Conservation (phyloP, 2,888 invertebrate genomes). For the Aromia moschata region DNA sequence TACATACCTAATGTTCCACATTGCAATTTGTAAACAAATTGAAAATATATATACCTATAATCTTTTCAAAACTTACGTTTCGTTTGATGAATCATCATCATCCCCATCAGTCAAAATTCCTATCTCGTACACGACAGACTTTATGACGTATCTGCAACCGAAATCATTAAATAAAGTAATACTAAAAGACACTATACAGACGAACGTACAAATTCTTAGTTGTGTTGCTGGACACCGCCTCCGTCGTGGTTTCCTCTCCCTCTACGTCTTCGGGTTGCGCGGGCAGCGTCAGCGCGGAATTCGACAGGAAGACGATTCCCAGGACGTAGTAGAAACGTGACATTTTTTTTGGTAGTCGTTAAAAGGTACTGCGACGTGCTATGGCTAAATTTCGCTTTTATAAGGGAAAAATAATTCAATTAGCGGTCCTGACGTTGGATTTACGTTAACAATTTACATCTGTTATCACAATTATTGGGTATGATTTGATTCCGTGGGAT, state of each 20-base stretch:
- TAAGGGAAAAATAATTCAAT: slow-evolving; percentile 37
- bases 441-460: slow-evolving; percentile 24
- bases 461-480: slow-evolving; percentile 26
- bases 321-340: slow-evolving; percentile 15
- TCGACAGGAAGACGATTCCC: slow-evolving; percentile 17
- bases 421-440: slow-evolving; percentile 37
- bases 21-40: too few relatives aligned
- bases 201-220: slow-evolving; percentile 32
- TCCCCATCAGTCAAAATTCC: slow-evolving; percentile 68
- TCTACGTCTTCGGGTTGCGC: slow-evolving; percentile 17
- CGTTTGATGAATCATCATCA: slow-evolving; percentile 54
- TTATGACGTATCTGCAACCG: slow-evolving; percentile 65
- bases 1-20: too few relatives aligned
- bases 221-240: slow-evolving; percentile 25
- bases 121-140: slow-evolving; percentile 69
- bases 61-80: slow-evolving; percentile 60
- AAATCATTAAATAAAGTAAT: slow-evolving; percentile 1
- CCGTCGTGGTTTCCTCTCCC: slow-evolving; percentile 19
- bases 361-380: slow-evolving; percentile 28
- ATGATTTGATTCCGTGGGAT: too few relatives aligned
- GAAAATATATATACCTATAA: too few relatives aligned
- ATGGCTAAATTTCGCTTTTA: slow-evolving; percentile 30
- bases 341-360: slow-evolving; percentile 26
- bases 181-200: background rate
- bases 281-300: slow-evolving; percentile 19